These are phyloP conservation scores for Ligdia adustata DNA, from an alignment of 2,888 invertebrate genomes.

Conservation along the genomic window DNA sequence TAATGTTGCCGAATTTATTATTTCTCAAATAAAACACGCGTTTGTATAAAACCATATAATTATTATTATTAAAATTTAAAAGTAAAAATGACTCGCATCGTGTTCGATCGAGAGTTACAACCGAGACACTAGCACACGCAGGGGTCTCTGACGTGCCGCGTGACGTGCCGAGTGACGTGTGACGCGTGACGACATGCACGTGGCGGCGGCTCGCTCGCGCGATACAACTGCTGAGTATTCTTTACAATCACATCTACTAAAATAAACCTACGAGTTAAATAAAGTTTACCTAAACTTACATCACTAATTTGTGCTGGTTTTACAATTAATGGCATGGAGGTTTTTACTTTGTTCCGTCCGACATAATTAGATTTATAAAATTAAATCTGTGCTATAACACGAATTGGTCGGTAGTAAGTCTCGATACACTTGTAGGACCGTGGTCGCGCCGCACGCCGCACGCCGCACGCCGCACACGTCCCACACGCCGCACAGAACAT, in stretches of 20 bases:
- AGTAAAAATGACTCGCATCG: conserved; percentile 71
- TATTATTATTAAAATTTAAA: conserved; percentile 77
- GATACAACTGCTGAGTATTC: too few relatives aligned
- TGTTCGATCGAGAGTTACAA: conserved; percentile 46
- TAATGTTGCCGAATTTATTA: too few relatives aligned
- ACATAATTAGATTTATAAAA: too few relatives aligned
- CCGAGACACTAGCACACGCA: neutral
- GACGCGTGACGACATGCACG: neutral
- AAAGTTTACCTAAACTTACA: neutral
- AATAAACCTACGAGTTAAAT: too few relatives aligned
- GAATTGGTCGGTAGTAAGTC: neutral
- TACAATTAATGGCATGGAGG: too few relatives aligned
- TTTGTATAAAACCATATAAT: conserved; percentile 79
- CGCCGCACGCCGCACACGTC: too few relatives aligned
- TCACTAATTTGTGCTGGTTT: conserved; percentile 19
- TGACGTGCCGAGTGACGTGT: neutral
- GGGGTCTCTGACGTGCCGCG: neutral
- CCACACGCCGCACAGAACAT: too few relatives aligned
- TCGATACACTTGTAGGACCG: too few relatives aligned
- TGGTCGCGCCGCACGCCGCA: too few relatives aligned
- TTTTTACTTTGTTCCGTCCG: too few relatives aligned
- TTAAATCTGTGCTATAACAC: too few relatives aligned
- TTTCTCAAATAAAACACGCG: conserved; percentile 31
- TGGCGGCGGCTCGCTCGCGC: neutral
- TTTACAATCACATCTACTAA: too few relatives aligned